A percentile compares a stretch with the other conserved stretches of the same genome.
phyloP scores from a whole-genome alignment of 2,797 vertebrate genomes.

The Hyperoplus lanceolatus region DNA sequence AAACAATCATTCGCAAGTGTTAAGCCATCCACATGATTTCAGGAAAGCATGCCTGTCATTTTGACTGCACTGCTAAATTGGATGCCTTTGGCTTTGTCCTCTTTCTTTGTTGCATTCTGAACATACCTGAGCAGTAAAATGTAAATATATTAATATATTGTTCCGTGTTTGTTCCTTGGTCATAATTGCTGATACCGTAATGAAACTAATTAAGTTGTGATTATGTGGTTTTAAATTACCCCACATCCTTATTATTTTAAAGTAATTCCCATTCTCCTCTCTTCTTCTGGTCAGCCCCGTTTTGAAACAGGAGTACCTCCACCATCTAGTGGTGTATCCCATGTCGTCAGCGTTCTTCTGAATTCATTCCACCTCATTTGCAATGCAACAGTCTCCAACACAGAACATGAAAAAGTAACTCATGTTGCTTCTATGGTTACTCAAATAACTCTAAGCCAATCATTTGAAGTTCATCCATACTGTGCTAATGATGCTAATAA shows the following conservation, averaged over 20 bases:
- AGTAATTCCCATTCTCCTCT: slow-evolving; percentile 4
- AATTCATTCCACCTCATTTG: slow-evolving; percentile 6
- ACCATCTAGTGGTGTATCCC: slow-evolving; percentile 76
- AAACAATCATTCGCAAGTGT: background rate
- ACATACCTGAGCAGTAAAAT: background rate
- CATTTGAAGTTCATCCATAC: slow-evolving; percentile 78
- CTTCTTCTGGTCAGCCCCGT: background rate
- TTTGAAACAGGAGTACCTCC: slow-evolving; percentile 57
- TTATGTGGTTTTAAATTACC: slow-evolving; percentile 21
- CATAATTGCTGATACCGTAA: background rate
- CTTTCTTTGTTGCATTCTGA: slow-evolving; percentile 24
- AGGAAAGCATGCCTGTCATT: background rate
- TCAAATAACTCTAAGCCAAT: slow-evolving; percentile 78
- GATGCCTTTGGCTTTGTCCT: slow-evolving; percentile 7
- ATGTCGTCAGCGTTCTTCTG: slow-evolving; percentile 15
- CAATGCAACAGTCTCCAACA: slow-evolving; percentile 40
- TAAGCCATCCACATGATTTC: background rate
- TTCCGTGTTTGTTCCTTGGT: background rate
- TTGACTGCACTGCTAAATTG: background rate
- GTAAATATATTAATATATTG: background rate
- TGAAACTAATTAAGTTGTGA: slow-evolving; percentile 22
- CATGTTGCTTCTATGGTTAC: slow-evolving; percentile 58
- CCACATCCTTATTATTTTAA: slow-evolving; percentile 18
- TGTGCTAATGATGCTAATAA: slow-evolving; percentile 80
- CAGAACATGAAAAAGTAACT: slow-evolving; percentile 51